Evolutionary conservation across 30 jellyfish, hydroid and myxozoan genomes (phyloP), one percentile per base, ranked within the genome.

Genomic region (Sanderia malayensis): DNA sequence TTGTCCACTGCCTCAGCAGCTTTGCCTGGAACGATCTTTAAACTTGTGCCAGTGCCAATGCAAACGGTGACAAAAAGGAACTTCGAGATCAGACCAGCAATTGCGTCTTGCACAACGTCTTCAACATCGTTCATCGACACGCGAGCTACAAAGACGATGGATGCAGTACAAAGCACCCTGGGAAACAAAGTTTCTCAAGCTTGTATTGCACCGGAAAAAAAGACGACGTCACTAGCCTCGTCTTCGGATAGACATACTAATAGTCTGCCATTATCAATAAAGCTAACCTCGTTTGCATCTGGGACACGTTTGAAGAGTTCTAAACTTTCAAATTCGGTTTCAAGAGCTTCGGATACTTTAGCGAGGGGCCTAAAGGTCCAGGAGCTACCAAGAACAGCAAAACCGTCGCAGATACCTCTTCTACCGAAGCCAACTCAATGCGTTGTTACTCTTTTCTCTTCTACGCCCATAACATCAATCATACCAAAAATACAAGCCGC

Each of bases 371-470:
- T 33, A 31, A 37, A 64, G 25, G 30, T 47, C 67, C 23, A 76
- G 0, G 63, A 17, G 3, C 80, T 37, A 6, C 52, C 52, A 37
- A 13, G 10, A 37, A 37, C 13, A 6, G 13, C 52, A 4, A 37
- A 28, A n/a, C 20, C 80, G 17, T 26, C n/a, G 29, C 89, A 49
- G 63, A 41, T 73, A 2, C 89, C 81, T 0, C 69, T 78, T 1
- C 46, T 66, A 46, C 89, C 89, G 17, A 10, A 77, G 33, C 89
- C 82, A 25, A 78, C 82, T 0, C 89, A 78, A 21, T 64, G 89
- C 17, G 53, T 41, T 62, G 53, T 78, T 4, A 78, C 81, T 2
- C 72, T 78, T 19, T 64, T 64, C 27, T 67, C 89, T 29, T 72
- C 81, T 22, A 66, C 27, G 59, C 89, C 89, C 0, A 55, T 19